These are phyloP conservation scores for Psittacula cyanocephala DNA, from an alignment of 2,113 vertebrate genomes.

Conservation along the genomic window DNA sequence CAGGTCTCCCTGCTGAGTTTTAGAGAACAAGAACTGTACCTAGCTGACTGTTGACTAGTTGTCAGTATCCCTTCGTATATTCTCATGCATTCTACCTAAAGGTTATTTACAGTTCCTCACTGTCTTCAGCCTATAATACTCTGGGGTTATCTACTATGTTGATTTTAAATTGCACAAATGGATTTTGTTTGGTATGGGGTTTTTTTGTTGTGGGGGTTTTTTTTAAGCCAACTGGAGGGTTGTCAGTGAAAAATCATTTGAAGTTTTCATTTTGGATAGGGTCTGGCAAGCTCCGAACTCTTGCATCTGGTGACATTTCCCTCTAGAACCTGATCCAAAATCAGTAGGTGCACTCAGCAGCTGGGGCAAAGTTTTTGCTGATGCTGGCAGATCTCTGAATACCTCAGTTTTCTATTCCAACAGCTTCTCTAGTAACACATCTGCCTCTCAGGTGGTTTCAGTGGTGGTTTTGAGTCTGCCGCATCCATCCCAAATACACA, in stretches of 20 bases:
- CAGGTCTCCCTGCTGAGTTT: neutral
- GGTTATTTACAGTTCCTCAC: neutral
- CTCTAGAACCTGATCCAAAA: neutral
- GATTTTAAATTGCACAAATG: neutral
- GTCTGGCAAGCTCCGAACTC: neutral
- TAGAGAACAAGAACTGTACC: neutral
- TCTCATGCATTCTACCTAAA: neutral
- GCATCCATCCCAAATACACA: neutral
- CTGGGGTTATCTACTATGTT: rapidly evolving
- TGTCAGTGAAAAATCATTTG: neutral
- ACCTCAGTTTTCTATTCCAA: neutral
- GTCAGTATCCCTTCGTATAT: neutral
- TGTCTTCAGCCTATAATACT: neutral
- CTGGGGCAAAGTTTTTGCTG: neutral
- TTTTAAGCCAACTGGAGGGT: neutral
- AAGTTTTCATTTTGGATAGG: neutral
- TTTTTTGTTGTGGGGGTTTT: neutral
- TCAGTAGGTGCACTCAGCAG: neutral
- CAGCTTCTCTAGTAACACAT: neutral
- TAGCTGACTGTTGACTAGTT: neutral
- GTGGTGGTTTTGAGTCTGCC: neutral
- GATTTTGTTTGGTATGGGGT: neutral
- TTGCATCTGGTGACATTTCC: neutral
- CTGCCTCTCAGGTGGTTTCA: neutral
- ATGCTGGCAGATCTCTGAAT: neutral